Base-by-base conservation (phyloP, 2,113 vertebrate species). In the Tylochromis polylepis region DNA sequence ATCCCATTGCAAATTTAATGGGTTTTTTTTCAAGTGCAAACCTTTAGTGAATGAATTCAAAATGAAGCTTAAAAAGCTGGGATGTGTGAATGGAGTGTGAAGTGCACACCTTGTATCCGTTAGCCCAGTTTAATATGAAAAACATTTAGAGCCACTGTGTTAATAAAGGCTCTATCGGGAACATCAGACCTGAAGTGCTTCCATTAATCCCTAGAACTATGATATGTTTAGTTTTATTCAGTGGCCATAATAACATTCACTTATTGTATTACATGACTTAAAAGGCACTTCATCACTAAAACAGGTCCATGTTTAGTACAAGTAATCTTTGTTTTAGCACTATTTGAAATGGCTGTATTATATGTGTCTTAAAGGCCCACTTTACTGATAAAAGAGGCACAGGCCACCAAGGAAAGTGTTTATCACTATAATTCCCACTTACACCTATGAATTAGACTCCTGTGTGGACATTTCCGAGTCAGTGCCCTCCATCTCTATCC, bases 131-230 rank as follows among this genome's bases (percentile, higher is more conserved):
- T 62, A 77, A 81, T 49, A 67, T 70, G 41, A 86, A 81, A 84
- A 81, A 67, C 59, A 85, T 82, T 88, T 65, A 62, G 27, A 88
- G 79, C 41, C 43, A 27, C 57, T 20, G 5, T 81, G 81, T 83
- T 89, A 59, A 86, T 85, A 77, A 85, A 87, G 27, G 29, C 34
- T 90, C 81, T 43, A 87, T 86, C 38, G 0, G 27, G n/a, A 36
- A 75, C 53, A 88, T 91, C 62, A 56, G 49, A 24, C 12, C 38
- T 59, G 7, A 78, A 88, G 82, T 82, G 86, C 78, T 65, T 81
- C 85, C 75, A 57, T 88, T 85, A 86, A 86, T 82, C 82, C 58
- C 43, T 31, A 1, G 55, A 49, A 88, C 55, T 58, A 75, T 81
- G 34, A 65, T 84, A 24, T 70, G 38, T 79, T 84, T 78, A 65